phyloP scores from a whole-genome alignment of 2,888 invertebrate species.

The Cephus pygmeus region DNA sequence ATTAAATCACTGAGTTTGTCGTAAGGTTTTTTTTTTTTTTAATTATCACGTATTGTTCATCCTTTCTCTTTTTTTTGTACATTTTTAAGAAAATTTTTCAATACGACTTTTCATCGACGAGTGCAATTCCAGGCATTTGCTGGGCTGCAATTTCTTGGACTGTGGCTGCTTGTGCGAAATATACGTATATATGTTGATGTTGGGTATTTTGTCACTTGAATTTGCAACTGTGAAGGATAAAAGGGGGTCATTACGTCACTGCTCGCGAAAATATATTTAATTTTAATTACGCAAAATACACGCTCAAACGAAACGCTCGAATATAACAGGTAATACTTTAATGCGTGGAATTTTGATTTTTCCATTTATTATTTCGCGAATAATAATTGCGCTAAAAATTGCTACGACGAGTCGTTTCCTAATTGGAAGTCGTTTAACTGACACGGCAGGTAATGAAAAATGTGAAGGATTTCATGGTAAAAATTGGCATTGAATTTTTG shows the following conservation, averaged over 20 bases:
- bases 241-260: background rate
- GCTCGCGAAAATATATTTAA: background rate
- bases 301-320: background rate
- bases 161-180: background rate
- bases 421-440: background rate
- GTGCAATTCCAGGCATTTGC: background rate
- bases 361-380: background rate
- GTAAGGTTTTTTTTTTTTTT: background rate
- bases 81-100: no score
- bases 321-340: background rate
- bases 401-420: background rate
- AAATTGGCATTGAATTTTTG: background rate
- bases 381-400: background rate
- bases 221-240: background rate
- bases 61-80: background rate
- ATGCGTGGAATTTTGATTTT: background rate
- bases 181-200: background rate
- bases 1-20: no score
- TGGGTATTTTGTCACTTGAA: background rate
- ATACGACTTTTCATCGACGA: background rate
- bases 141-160: background rate
- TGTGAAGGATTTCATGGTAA: background rate
- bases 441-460: background rate
- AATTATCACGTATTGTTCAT: background rate
- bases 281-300: background rate